Conservation (phyloP, 2,888 invertebrate genomes). For the Cactoblastis cactorum region DNA sequence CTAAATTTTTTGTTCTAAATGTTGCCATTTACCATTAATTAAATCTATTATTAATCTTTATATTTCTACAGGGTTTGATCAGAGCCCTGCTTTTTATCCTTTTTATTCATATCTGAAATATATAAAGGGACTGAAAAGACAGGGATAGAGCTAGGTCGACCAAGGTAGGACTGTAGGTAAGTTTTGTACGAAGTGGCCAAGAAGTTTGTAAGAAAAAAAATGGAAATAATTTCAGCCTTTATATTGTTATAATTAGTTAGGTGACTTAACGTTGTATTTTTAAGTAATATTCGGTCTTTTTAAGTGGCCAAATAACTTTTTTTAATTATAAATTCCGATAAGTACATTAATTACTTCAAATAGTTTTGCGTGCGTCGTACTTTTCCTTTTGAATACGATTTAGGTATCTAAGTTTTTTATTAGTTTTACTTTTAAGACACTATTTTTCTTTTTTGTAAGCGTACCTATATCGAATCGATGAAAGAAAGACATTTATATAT, state of each 20-base stretch:
- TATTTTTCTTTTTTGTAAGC: constrained; percentile 36
- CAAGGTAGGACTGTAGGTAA: constrained; percentile 55
- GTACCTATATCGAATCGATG: constrained; percentile 36
- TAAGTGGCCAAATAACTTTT: constrained; percentile 27
- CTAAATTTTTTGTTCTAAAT: constrained; percentile 46
- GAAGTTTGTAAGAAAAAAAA: constrained; percentile 51
- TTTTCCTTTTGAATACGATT: constrained; percentile 36
- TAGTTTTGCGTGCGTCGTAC: constrained; percentile 41
- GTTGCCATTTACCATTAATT: constrained; percentile 54
- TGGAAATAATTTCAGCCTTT: constrained; percentile 40
- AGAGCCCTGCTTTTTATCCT: constrained; percentile 46
- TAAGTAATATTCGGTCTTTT: constrained; percentile 21
- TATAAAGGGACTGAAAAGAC: constrained; percentile 66
- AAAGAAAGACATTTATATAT: constrained; percentile 43
- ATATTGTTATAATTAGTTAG: constrained; percentile 22
- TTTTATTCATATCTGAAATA: constrained; percentile 55
- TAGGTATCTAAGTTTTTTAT: constrained; percentile 35
- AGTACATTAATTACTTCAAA: constrained; percentile 21
- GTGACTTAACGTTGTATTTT: constrained; percentile 15
- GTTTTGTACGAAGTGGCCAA: constrained; percentile 69
- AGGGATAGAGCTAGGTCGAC: constrained; percentile 65
- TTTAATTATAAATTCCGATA: constrained; percentile 24
- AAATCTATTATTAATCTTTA: constrained; percentile 28
- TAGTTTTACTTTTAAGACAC: constrained; percentile 32
- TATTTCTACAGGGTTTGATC: constrained; percentile 58